A percentile compares a stretch with the other conserved stretches of the same genome.
Conservation (phyloP, 2,888 invertebrate genomes). For the Nomada goodeniana region DNA sequence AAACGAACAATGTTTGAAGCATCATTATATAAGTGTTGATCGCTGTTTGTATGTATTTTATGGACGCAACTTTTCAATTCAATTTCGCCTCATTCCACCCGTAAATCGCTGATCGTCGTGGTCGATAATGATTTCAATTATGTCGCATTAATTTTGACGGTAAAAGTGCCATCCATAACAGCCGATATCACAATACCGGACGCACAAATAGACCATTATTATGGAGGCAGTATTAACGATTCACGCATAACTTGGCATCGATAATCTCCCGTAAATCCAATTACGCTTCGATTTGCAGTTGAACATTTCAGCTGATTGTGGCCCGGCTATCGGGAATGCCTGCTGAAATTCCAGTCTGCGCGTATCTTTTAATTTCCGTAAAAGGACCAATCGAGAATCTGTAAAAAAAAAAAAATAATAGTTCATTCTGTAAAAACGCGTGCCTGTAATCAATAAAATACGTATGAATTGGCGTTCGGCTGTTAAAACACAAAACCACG, state of each 20-base stretch:
- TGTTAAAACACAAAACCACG: no score
- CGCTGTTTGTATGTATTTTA: no score
- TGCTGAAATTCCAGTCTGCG: neutral
- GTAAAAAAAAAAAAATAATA: neutral
- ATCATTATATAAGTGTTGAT: no score
- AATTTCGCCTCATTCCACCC: neutral
- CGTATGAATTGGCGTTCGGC: no score
- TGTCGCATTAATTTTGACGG: constrained; percentile 37
- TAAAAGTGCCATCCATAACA: constrained; percentile 42
- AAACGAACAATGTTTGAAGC: no score
- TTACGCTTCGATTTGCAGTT: constrained; percentile 38
- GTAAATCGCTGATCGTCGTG: constrained; percentile 3
- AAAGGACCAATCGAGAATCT: neutral
- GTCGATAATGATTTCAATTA: constrained; percentile 55
- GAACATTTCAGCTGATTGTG: constrained; percentile 18
- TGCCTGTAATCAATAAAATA: no score
- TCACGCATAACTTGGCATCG: constrained; percentile 42
- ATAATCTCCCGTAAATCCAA: constrained; percentile 61
- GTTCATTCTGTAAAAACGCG: no score
- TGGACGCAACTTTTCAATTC: neutral
- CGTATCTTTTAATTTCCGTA: neutral
- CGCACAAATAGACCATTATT: constrained; percentile 40
- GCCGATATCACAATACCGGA: constrained; percentile 34
- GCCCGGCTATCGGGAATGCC: neutral
- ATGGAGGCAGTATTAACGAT: constrained; percentile 40